A percentile compares a stretch with the other conserved stretches of the same genome.
Evolutionary conservation across 2,113 vertebrate species (phyloP).

Genomic region (Picathartes gymnocephalus): DNA sequence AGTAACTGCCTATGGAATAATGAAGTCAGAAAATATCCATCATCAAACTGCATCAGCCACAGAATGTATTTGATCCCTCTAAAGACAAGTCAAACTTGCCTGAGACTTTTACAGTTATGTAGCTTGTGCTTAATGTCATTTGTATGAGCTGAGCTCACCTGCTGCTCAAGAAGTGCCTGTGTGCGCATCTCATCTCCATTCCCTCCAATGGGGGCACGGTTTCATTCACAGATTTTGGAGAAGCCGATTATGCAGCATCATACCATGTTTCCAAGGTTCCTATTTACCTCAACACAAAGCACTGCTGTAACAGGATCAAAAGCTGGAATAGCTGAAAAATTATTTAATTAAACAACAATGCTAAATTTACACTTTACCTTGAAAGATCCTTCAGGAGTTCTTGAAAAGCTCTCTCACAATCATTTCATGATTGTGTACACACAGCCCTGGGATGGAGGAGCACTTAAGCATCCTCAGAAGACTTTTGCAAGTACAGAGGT

Average conservation of each 20-base stretch:
- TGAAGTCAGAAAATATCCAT: neutral
- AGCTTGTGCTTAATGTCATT: neutral
- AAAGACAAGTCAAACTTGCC: neutral
- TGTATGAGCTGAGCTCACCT: neutral
- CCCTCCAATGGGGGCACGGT: neutral
- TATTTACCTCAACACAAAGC: neutral
- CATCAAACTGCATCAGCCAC: neutral
- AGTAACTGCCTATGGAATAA: neutral
- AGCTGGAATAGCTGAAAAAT: neutral
- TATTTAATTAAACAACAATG: neutral
- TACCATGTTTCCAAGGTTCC: neutral
- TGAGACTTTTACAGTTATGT: neutral
- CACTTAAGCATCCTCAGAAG: neutral
- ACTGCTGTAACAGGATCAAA: neutral
- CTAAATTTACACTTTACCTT: neutral
- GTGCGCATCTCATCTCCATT: neutral
- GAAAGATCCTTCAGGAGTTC: conserved; percentile 4
- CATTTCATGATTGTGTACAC: neutral
- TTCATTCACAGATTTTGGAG: neutral
- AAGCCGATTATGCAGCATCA: neutral
- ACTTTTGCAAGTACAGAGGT: neutral
- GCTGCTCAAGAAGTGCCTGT: neutral
- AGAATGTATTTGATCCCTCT: neutral
- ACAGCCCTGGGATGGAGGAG: neutral
- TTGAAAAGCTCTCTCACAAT: neutral